phyloP scores from a whole-genome alignment of 2,888 invertebrate genomes.

The Crossocerus cetratus region DNA sequence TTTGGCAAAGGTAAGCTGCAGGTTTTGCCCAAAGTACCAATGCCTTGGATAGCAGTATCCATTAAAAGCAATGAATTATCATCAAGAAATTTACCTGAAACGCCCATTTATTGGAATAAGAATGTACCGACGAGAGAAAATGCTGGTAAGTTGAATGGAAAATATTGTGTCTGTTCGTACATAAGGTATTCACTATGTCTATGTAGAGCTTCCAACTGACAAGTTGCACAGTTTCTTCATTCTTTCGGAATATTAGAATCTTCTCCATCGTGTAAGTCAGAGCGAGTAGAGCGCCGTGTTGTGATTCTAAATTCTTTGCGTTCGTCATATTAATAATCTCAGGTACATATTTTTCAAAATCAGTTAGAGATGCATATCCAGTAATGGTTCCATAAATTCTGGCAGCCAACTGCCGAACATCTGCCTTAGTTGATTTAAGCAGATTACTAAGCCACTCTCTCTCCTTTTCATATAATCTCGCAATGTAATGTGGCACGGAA shows the following conservation, averaged over 20 bases:
- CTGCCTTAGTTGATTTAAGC: constrained; percentile 86
- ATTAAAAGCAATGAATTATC: constrained; percentile 82
- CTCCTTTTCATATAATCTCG: constrained; percentile 81
- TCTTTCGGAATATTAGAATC: constrained; percentile 79
- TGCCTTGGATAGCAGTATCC: constrained; percentile 84
- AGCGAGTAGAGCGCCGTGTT: constrained; percentile 88
- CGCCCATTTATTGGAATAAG: background rate
- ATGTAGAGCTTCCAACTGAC: constrained; percentile 81
- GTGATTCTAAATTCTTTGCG: constrained; percentile 83
- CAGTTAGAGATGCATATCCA: constrained; percentile 79
- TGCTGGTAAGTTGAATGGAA: constrained; percentile 1
- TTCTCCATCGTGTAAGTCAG: constrained; percentile 85
- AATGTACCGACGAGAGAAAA: constrained; percentile 8
- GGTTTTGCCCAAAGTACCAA: constrained; percentile 85
- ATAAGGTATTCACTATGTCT: constrained; percentile 80
- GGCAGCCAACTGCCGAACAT: constrained; percentile 85
- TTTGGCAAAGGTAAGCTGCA: constrained; percentile 82
- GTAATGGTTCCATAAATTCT: constrained; percentile 87
- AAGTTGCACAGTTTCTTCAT: constrained; percentile 71
- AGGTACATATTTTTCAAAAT: constrained; percentile 80
- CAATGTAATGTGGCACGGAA: constrained; percentile 85
- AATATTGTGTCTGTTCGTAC: constrained; percentile 74
- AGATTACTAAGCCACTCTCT: constrained; percentile 83
- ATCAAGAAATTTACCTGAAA: constrained; percentile 82
- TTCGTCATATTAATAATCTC: constrained; percentile 79